A percentile compares a stretch with the other conserved stretches of the same genome.
phyloP scores from a whole-genome alignment of 1,140 invertebrate species.

The Penaeus vannamei region DNA sequence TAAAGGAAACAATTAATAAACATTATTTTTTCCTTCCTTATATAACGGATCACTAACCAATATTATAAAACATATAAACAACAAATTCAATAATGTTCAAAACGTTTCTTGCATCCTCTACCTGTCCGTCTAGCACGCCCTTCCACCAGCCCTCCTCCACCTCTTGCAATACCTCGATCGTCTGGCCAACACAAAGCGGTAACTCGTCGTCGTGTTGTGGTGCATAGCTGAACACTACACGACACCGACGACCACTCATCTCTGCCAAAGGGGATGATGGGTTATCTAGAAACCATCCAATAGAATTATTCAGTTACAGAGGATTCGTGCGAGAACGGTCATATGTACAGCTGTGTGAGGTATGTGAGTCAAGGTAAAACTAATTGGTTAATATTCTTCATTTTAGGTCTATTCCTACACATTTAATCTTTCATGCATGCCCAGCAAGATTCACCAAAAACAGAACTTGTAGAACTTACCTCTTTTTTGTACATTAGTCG shows the following conservation, averaged over 20 bases:
- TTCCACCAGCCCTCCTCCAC: conserved; percentile 93
- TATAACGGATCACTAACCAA: too few relatives aligned
- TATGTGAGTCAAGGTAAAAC: too few relatives aligned
- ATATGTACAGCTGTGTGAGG: too few relatives aligned
- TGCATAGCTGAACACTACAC: conserved; percentile 91
- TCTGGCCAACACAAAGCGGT: conserved; percentile 86
- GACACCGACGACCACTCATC: conserved; percentile 77
- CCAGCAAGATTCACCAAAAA: neutral
- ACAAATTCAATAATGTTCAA: too few relatives aligned
- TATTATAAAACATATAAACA: too few relatives aligned
- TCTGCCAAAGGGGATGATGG: conserved; percentile 24
- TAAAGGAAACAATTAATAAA: too few relatives aligned
- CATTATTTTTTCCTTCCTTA: too few relatives aligned
- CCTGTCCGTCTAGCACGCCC: conserved; percentile 81
- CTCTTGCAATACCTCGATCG: conserved; percentile 89
- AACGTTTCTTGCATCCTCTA: conserved; percentile 17
- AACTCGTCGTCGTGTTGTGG: conserved; percentile 94
- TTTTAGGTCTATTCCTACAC: too few relatives aligned
- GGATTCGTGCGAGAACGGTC: too few relatives aligned
- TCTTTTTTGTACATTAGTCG: conserved; percentile 20
- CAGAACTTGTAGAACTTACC: neutral
- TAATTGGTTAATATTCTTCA: too few relatives aligned
- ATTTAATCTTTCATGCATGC: neutral
- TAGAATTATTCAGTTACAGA: too few relatives aligned
- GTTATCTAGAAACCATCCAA: neutral